Evolutionary conservation across 2,797 vertebrate genomes (phyloP).

Genomic region (Netta rufina): DNA sequence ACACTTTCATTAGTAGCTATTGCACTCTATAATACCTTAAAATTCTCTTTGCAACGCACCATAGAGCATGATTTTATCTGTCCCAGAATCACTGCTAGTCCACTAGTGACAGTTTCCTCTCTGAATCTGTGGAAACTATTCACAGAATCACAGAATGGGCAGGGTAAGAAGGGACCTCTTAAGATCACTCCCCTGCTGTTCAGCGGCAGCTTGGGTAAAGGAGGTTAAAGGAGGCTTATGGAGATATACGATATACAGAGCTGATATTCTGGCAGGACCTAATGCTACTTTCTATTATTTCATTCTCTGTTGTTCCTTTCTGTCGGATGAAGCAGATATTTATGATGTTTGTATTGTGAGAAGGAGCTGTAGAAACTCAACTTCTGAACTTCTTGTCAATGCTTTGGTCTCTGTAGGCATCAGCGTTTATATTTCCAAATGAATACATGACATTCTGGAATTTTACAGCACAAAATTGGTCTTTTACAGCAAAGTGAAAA

Average conservation of each 20-base stretch:
- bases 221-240: neutral
- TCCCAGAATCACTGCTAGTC: neutral
- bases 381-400: neutral
- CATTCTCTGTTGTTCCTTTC: neutral
- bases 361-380: neutral
- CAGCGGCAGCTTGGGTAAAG: neutral
- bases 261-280: neutral
- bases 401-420: neutral
- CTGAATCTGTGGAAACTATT: neutral
- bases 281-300: neutral
- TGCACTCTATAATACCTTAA: neutral
- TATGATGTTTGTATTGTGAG: neutral
- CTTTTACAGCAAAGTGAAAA: neutral
- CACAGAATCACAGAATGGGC: no score
- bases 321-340: fast-evolving
- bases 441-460: neutral
- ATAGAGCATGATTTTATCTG: neutral
- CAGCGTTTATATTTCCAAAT: neutral
- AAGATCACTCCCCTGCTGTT: neutral
- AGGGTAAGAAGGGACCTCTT: no score
- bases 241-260: neutral
- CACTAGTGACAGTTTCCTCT: neutral
- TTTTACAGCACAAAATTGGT: neutral
- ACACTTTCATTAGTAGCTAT: neutral
- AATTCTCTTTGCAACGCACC: neutral